phyloP scores from a whole-genome alignment of 2,888 invertebrate species.

The Adelphocoris suturalis region DNA sequence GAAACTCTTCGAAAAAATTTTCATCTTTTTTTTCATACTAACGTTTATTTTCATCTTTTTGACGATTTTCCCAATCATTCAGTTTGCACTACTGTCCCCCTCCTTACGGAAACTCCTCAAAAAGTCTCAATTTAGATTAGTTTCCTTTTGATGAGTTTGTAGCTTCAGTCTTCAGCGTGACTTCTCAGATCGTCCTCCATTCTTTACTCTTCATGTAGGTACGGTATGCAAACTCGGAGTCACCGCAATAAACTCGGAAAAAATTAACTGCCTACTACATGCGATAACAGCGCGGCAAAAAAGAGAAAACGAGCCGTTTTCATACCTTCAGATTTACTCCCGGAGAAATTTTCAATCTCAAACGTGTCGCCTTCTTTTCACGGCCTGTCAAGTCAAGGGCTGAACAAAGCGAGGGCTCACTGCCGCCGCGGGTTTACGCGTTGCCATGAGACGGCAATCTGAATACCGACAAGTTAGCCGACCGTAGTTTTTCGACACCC shows the following conservation, averaged over 20 bases:
- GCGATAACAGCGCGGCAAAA: background rate
- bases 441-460: constrained; percentile 13
- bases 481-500: background rate
- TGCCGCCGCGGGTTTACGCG: constrained; percentile 23
- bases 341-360: constrained; percentile 1
- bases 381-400: constrained; percentile 10
- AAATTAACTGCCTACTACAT: background rate
- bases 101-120: too few species aligned
- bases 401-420: background rate
- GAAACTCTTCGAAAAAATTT: too few species aligned
- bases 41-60: too few species aligned
- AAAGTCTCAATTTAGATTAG: too few species aligned
- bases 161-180: too few species aligned
- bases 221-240: too few species aligned
- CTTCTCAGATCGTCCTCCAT: too few species aligned
- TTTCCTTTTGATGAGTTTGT: too few species aligned
- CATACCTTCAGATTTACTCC: constrained; percentile 7
- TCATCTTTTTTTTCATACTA: too few species aligned
- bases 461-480: constrained; percentile 39
- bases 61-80: too few species aligned
- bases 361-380: constrained; percentile 33
- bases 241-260: background rate
- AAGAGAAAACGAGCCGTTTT: constrained; percentile 8
- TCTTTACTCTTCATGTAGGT: too few species aligned
- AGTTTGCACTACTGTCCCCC: too few species aligned